Conservation (phyloP, 2,113 vertebrate species). For the Trichomycterus rosablanca region DNA sequence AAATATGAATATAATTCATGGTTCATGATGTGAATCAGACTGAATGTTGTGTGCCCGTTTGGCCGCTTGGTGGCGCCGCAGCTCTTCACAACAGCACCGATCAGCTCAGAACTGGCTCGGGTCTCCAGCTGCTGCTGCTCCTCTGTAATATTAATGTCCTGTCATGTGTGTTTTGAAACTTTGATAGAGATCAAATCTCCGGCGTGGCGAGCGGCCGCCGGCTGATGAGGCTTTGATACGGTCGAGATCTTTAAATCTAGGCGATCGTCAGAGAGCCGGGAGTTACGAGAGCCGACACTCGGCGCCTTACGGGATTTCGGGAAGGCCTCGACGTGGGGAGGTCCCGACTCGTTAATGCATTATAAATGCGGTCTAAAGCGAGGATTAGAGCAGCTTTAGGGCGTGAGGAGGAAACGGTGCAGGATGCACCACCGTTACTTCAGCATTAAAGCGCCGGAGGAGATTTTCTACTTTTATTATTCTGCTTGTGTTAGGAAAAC, state of each 20-base stretch:
- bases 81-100: constrained; percentile 34
- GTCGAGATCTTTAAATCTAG: constrained; percentile 40
- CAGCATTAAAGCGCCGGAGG: too few relatives aligned
- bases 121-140: constrained; percentile 42
- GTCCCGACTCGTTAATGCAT: constrained; percentile 21
- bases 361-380: constrained; percentile 7
- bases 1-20: too few relatives aligned
- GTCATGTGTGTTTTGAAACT: constrained; percentile 52
- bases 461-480: background rate
- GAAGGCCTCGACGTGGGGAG: constrained; percentile 6
- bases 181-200: constrained; percentile 50
- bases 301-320: background rate
- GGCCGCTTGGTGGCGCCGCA: constrained; percentile 53
- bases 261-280: constrained; percentile 20
- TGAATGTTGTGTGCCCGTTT: background rate
- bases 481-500: background rate
- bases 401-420: constrained; percentile 6
- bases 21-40: too few relatives aligned
- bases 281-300: constrained; percentile 36
- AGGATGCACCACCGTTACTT: too few relatives aligned
- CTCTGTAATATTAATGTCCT: constrained; percentile 51
- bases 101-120: constrained; percentile 32
- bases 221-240: constrained; percentile 40
- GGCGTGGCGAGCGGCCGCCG: constrained; percentile 43
- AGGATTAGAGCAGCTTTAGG: background rate